Evolutionary conservation across 2,113 vertebrate genomes (phyloP).

Genomic region (Manacus vitellinus): DNA sequence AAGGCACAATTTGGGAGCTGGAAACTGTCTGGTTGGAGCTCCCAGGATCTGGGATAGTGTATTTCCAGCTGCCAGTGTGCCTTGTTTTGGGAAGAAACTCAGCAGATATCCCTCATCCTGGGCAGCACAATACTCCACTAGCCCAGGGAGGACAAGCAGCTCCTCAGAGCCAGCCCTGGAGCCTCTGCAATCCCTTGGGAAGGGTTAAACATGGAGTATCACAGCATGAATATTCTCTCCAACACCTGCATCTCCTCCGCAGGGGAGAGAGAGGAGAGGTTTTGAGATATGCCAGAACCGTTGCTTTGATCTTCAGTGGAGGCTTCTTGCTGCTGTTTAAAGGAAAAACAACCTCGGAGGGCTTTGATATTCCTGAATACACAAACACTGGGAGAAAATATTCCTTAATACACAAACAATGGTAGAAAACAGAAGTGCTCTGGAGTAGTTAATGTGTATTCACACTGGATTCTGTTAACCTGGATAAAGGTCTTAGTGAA

Average conservation of each 20-base stretch:
- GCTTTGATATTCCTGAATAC: neutral
- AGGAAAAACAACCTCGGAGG: neutral
- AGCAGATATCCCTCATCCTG: neutral
- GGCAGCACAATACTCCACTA: neutral
- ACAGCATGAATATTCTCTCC: neutral
- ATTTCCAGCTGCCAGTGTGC: neutral
- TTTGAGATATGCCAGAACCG: neutral
- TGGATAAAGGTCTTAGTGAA: neutral
- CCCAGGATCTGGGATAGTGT: rapidly evolving
- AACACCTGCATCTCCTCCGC: neutral
- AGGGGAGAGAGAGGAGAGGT: neutral
- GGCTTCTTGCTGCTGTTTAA: neutral
- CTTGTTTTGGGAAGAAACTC: neutral
- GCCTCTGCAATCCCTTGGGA: neutral
- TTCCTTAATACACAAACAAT: neutral
- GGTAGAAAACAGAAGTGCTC: neutral
- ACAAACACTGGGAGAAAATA: neutral
- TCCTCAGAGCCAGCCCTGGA: neutral
- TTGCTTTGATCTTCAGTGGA: conserved; percentile 4
- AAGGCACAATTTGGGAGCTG: neutral
- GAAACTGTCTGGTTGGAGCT: neutral
- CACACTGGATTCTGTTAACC: rapidly evolving
- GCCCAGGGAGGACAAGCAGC: neutral
- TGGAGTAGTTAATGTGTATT: rapidly evolving
- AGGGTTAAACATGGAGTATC: neutral